Evolutionary conservation across 2,888 invertebrate species (phyloP).

Genomic region (Deroplatys truncata): DNA sequence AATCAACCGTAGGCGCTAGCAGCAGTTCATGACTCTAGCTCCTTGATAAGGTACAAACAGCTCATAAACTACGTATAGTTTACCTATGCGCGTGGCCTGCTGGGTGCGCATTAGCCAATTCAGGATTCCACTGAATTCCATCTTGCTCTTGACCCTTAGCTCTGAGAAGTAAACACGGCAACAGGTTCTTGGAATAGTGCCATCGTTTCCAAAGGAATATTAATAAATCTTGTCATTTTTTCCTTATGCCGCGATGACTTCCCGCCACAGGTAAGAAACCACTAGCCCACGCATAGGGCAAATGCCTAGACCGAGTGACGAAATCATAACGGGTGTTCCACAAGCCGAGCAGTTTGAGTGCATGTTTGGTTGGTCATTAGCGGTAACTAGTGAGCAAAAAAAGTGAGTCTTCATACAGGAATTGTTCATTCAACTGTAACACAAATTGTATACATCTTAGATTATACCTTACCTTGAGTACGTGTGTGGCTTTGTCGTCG

Average conservation of each 20-base stretch:
- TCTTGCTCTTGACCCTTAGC: not conserved
- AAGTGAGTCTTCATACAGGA: too few relatives aligned
- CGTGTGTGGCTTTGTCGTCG: too few relatives aligned
- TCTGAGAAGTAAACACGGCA: not conserved
- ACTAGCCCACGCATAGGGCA: slow-evolving; percentile 3
- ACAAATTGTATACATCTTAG: too few relatives aligned
- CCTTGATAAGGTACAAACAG: too few relatives aligned
- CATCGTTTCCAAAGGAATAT: not conserved
- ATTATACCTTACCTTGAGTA: too few relatives aligned
- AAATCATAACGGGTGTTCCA: slow-evolving; percentile 14
- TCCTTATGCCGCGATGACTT: not conserved
- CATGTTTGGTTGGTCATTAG: not conserved
- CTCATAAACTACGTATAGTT: too few relatives aligned
- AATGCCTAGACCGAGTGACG: not conserved
- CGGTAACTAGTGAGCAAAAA: too few relatives aligned
- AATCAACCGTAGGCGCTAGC: too few relatives aligned
- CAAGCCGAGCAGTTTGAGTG: not conserved
- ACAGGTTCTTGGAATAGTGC: not conserved
- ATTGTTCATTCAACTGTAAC: too few relatives aligned
- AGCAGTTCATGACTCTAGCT: too few relatives aligned
- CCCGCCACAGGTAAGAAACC: not conserved
- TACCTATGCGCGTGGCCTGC: not conserved
- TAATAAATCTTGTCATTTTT: not conserved
- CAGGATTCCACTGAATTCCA: not conserved
- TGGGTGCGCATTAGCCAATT: not conserved